phyloP scores from a whole-genome alignment of 2,888 invertebrate species.

The Rotaria magnacalcarata region DNA sequence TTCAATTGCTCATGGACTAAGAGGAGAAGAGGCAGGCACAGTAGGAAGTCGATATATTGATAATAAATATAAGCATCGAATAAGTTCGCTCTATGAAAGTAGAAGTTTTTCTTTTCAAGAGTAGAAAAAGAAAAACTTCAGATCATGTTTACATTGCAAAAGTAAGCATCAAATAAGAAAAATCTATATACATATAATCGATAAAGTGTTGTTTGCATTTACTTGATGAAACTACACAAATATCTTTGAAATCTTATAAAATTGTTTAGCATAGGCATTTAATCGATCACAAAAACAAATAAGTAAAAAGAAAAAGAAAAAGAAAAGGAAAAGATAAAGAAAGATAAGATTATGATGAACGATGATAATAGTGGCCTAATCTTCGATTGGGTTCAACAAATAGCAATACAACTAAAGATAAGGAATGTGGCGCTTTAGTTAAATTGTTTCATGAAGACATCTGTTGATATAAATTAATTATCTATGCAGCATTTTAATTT shows the following conservation, averaged over 20 bases:
- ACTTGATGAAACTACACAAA: slow-evolving; percentile 18
- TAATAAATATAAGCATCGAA: not conserved
- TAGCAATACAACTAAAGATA: not conserved
- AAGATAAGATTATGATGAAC: not conserved
- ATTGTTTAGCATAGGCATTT: slow-evolving; percentile 18
- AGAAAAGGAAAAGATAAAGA: not conserved
- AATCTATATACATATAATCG: not conserved
- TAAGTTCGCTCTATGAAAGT: not conserved
- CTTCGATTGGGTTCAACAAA: not conserved
- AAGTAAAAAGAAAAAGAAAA: not conserved
- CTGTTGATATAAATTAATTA: not conserved
- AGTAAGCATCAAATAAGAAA: not conserved
- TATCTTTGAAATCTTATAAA: slow-evolving; percentile 21
- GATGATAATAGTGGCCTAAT: not conserved
- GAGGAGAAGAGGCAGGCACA: not conserved
- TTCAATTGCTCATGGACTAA: not conserved
- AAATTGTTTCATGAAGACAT: not conserved
- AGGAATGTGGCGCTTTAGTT: not conserved
- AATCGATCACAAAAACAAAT: slow-evolving; percentile 21
- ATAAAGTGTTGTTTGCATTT: slow-evolving; percentile 10
- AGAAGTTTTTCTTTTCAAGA: not conserved
- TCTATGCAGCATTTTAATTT: too few relatives aligned
- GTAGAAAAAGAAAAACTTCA: not conserved
- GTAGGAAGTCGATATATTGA: not conserved
- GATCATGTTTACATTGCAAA: slow-evolving; percentile 1